These are phyloP conservation scores for Tupiocoris notatus DNA, from an alignment of 2,888 invertebrate species.

Conservation along the genomic window DNA sequence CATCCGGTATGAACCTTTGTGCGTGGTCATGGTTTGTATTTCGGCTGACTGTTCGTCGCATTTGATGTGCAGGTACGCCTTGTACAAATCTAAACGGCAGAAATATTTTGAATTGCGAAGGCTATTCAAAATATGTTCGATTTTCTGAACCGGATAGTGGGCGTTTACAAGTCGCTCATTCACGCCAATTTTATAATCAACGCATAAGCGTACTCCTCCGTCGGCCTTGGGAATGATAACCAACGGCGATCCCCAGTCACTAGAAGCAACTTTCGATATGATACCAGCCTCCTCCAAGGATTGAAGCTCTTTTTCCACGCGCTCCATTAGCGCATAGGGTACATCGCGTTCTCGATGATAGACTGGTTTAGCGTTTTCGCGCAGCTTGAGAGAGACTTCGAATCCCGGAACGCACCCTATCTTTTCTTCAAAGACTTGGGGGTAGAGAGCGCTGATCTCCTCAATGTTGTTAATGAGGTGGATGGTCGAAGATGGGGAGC, in stretches of 20 bases:
- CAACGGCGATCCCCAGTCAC: conserved; percentile 31
- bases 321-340: conserved; percentile 40
- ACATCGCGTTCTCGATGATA: conserved; percentile 45
- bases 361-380: conserved; percentile 4
- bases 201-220: conserved; percentile 4
- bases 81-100: conserved; percentile 26
- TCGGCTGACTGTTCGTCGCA: neutral
- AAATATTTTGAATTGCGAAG: conserved; percentile 43
- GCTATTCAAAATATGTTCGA: conserved; percentile 44
- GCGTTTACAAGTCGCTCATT: conserved; percentile 47
- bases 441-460: neutral
- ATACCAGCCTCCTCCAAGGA: conserved; percentile 38
- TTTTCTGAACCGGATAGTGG: conserved; percentile 45
- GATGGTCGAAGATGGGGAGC: neutral
- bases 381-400: neutral
- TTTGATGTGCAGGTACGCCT: neutral
- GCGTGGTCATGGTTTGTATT: neutral
- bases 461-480: neutral
- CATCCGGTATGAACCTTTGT: neutral
- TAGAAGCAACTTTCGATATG: conserved; percentile 18
- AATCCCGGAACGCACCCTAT: neutral
- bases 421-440: neutral
- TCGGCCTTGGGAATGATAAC: conserved; percentile 13
- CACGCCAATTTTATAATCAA: conserved; percentile 10
- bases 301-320: conserved; percentile 37